These are phyloP conservation scores for Egretta garzetta DNA, from an alignment of 2,113 vertebrate species.

Conservation along the genomic window DNA sequence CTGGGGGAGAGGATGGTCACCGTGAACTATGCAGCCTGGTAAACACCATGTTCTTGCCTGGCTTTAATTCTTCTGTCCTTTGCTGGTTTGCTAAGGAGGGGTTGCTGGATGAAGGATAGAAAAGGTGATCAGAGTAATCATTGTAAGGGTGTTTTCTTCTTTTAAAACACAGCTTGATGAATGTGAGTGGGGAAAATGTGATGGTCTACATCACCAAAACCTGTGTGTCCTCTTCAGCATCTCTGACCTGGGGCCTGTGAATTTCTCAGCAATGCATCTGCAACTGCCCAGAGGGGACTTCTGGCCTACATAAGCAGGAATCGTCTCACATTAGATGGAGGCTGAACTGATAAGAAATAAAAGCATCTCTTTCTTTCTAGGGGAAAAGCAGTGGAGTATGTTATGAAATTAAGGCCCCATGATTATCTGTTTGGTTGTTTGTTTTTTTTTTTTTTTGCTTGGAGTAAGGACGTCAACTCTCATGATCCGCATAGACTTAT, in stretches of 20 bases:
- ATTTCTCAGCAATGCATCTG: rapidly evolving
- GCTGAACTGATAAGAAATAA: rapidly evolving
- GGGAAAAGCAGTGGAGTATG: rapidly evolving
- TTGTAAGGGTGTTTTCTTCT: neutral
- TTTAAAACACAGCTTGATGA: neutral
- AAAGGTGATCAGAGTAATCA: neutral
- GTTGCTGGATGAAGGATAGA: neutral
- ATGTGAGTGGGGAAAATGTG: neutral
- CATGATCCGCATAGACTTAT: neutral
- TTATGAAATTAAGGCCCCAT: neutral
- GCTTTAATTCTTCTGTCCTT: rapidly evolving
- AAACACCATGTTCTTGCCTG: neutral
- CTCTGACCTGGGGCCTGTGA: neutral
- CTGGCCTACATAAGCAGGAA: neutral
- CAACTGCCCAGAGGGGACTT: neutral
- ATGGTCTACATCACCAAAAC: neutral
- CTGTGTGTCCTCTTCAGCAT: neutral
- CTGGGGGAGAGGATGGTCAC: neutral
- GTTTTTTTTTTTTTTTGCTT: neutral
- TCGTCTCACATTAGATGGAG: neutral
- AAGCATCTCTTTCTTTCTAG: neutral
- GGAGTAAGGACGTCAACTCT: neutral
- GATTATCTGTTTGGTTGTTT: neutral
- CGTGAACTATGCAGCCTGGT: neutral
- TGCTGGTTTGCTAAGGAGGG: neutral